Base-by-base conservation (phyloP, 30 jellyfish, hydroid and myxozoan species). In the Morbakka virulenta region DNA sequence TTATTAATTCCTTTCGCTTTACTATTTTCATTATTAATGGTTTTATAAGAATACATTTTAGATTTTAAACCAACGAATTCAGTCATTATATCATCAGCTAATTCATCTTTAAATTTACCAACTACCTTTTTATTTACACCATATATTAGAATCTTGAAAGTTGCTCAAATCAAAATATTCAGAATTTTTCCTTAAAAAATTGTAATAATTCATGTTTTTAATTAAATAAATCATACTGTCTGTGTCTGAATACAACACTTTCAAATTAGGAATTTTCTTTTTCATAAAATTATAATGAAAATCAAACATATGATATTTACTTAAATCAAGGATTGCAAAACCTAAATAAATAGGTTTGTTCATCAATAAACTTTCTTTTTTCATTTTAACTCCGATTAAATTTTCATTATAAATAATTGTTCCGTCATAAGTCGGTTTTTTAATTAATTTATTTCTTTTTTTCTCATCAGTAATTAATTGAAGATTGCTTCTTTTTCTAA, bases 291-390 rank as follows among this genome's bases (percentile, higher is more conserved):
- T 61, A 64, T 86, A 78, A 49, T 78, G 93, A 29, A 86, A 67
- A 34, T 86, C 96, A 63, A 77, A 86, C 92, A 86, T 86, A 14
- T 66, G 31, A 0, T 35, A 11, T 52, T 76, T 86, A 52, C 93
- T 77, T 13, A 86, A 36, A 49, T 86, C 93, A n/a, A 86, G 52
- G 62, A 78, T 67, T 24, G 87, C 49, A 74, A 67, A 32, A 35
- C 87, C 87, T 0, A 77, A 70, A 68, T 86, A 86, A 1, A 71
- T 65, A 17, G 93, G 96, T 33, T 73, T 77, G 72, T 76, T 69
- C 27, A 77, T 32, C 28, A 53, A 22, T 14, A 83, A 57, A 41
- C 21, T 57, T 72, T 32, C 65, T 41, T 83, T 63, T 2, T 35
- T 72, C 83, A 27, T 63, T 24, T 78, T 77, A 3, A 86, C 36